These are phyloP conservation scores for Galemys pyrenaicus DNA, from an alignment of 2,113 vertebrate species.

Conservation along the genomic window DNA sequence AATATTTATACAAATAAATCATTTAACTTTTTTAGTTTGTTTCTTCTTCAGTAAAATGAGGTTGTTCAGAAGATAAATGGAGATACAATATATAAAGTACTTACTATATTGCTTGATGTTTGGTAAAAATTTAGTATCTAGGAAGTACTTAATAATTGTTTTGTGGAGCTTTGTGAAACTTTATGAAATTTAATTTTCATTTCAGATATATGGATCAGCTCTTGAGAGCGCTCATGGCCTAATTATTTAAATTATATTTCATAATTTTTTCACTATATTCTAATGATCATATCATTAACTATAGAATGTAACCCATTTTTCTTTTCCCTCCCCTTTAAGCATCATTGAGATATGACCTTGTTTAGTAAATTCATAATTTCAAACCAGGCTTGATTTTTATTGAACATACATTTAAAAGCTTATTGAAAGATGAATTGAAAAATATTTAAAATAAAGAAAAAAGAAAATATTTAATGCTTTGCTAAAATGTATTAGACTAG, in stretches of 20 bases:
- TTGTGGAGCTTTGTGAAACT: background rate
- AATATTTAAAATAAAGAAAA: constrained; percentile 45
- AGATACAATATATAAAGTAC: background rate
- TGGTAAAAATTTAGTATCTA: background rate
- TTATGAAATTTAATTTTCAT: constrained; percentile 21
- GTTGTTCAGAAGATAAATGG: constrained; percentile 13
- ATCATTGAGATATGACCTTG: background rate
- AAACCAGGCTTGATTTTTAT: constrained; percentile 27
- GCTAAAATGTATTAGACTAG: constrained; percentile 48
- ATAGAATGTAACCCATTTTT: background rate
- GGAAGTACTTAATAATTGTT: background rate
- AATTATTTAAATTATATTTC: constrained; percentile 9
- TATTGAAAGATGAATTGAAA: no score
- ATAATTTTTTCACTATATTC: background rate
- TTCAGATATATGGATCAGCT: background rate
- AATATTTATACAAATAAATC: background rate
- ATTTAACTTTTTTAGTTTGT: constrained; percentile 5
- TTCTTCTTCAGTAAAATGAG: background rate
- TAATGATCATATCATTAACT: background rate
- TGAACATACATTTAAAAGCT: background rate
- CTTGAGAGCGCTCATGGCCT: background rate
- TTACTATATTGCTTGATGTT: background rate
- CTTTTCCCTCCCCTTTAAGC: background rate
- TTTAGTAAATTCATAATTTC: constrained; percentile 29
- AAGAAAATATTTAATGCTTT: constrained; percentile 32